Base-by-base conservation (phyloP, 2,113 vertebrate species). In the Cynoglossus semilaevis region DNA sequence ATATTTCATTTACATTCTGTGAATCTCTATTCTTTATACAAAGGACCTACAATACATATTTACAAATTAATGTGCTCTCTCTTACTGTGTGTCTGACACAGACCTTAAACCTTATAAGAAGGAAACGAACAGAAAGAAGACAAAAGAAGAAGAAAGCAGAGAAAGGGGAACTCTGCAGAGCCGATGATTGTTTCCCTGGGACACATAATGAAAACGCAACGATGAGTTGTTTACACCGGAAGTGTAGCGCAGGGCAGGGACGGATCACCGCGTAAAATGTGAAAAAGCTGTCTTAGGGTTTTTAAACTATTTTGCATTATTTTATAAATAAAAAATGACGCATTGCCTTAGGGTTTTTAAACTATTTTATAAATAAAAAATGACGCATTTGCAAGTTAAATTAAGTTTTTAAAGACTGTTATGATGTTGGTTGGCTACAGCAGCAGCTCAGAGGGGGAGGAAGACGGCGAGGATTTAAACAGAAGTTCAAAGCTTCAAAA, bases 371-470 rank as follows among this genome's bases (percentile, higher is more conserved):
- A 41, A 6, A 3, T 1, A 10, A 10, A 1, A 41, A 3, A 5
- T 9, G 1, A 51, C 9, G 13, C 12, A n/a, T 34, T 15, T 9
- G 5, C 0, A 1, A 34, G 17, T 18, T 13, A 57, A 29, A 29
- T 29, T 29, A 6, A 29, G 22, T 6, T 12, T 37, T 3, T 3
- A 9, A 8, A 17, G 5, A 5, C 2, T 10, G 35, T 3, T 4
- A 44, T 11, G 19, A 92, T 92, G 91, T 61, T 92, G 15, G 89
- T 91, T 1, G 76, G 70, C 36, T 91, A 92, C 76, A 92, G 91
- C 77, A 88, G 90, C 79, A 91, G 89, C 60, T 90, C 89, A 1
- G 90, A 90, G 0, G 90, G 89, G 0, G 56, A 63, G 16, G n/a
- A n/a, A n/a, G 9, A 16, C 8, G 83, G 80, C 19, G 43, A 0